Evolutionary conservation across 2,113 vertebrate species (phyloP).

Genomic region (Semnornis frantzii): DNA sequence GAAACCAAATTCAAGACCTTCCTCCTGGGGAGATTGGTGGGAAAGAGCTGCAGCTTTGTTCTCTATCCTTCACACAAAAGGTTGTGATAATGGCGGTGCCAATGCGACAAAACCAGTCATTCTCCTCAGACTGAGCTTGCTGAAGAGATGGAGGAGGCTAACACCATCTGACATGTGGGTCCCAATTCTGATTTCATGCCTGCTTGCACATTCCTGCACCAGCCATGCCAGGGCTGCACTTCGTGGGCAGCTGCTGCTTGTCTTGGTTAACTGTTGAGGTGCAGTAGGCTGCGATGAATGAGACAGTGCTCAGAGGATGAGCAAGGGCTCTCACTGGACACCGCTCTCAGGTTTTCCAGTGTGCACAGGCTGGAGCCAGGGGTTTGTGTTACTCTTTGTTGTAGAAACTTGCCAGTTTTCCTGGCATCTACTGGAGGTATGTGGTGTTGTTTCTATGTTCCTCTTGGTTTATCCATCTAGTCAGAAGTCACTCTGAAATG

Average conservation of each 20-base stretch:
- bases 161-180: background rate
- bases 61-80: background rate
- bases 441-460: background rate
- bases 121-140: background rate
- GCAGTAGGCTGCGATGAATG: background rate
- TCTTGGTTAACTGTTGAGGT: background rate
- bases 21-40: background rate
- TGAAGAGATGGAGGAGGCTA: background rate
- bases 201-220: background rate
- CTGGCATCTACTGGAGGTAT: background rate
- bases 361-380: background rate
- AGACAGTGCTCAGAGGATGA: background rate
- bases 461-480: background rate
- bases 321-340: background rate
- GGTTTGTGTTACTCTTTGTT: background rate
- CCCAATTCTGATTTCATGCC: background rate
- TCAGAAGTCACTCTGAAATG: background rate
- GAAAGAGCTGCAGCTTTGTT: background rate
- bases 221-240: background rate
- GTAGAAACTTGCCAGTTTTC: background rate
- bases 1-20: background rate
- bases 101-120: fast-evolving
- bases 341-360: background rate
- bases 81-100: fast-evolving
- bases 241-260: background rate